Evolutionary conservation across 1,140 invertebrate genomes (phyloP).

Genomic region (Drosophila pseudoananassae): DNA sequence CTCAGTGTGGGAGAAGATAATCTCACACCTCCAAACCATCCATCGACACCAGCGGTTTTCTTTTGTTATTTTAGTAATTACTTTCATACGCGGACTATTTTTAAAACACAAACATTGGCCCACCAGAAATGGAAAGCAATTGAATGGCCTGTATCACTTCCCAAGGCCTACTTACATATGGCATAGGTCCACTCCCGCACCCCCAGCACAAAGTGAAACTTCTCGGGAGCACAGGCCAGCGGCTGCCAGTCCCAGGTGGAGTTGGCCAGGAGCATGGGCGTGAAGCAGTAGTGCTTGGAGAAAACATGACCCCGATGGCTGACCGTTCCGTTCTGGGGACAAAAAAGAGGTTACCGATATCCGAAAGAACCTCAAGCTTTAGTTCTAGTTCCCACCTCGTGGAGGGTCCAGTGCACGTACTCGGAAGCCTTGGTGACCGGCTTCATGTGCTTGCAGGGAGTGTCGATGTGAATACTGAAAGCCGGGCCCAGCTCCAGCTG

Average conservation of each 20-base stretch:
- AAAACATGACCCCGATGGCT: slow-evolving; percentile 54
- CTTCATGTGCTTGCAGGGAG: slow-evolving; percentile 71
- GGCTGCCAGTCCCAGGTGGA: slow-evolving; percentile 72
- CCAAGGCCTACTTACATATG: slow-evolving; percentile 64
- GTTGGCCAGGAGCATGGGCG: slow-evolving; percentile 25
- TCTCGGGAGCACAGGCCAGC: slow-evolving; percentile 62
- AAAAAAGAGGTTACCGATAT: too few species aligned
- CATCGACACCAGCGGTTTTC: slow-evolving; percentile 9
- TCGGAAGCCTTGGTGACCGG: slow-evolving; percentile 37
- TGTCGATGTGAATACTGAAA: slow-evolving; percentile 60
- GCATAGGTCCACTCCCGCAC: slow-evolving; percentile 78
- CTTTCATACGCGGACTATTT: slow-evolving; percentile 60
- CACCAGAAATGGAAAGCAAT: slow-evolving; percentile 8
- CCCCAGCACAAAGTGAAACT: slow-evolving; percentile 64
- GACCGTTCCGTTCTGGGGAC: slow-evolving; percentile 64
- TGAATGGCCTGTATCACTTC: too few species aligned
- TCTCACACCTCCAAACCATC: slow-evolving; percentile 19
- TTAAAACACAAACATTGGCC: slow-evolving; percentile 13
- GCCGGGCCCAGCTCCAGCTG: slow-evolving; percentile 17
- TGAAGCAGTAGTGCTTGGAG: slow-evolving; percentile 74
- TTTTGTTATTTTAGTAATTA: slow-evolving; percentile 48
- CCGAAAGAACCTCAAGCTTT: not conserved
- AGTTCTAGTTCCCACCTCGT: slow-evolving; percentile 42
- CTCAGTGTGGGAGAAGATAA: not conserved
- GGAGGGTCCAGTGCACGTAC: slow-evolving; percentile 63